These are phyloP conservation scores for Anarhynchus alexandrinus DNA, from an alignment of 2,113 vertebrate genomes.

Conservation along the genomic window DNA sequence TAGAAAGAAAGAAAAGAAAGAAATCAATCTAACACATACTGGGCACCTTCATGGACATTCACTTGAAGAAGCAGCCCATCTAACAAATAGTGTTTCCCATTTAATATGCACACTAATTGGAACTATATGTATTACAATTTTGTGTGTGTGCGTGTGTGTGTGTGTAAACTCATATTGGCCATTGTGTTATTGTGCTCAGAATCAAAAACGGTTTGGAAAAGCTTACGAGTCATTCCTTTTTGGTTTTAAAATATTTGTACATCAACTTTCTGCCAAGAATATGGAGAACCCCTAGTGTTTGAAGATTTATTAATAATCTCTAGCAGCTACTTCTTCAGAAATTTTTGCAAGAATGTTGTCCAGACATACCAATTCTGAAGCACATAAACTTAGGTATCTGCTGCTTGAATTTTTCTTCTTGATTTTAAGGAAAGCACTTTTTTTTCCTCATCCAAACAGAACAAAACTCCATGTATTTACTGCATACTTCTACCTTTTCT, in stretches of 20 bases:
- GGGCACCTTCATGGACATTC: neutral
- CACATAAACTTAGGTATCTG: neutral
- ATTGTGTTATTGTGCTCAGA: neutral
- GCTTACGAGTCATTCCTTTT: neutral
- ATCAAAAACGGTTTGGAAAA: neutral
- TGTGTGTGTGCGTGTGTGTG: too few species aligned
- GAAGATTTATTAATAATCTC: constrained; percentile 8
- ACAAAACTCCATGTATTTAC: neutral
- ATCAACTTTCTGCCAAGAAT: neutral
- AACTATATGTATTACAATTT: neutral
- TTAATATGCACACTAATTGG: neutral
- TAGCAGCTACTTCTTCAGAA: neutral
- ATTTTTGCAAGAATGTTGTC: neutral
- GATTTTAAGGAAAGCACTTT: neutral
- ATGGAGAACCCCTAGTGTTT: neutral
- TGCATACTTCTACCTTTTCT: neutral
- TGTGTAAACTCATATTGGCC: neutral
- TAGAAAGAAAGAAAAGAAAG: neutral
- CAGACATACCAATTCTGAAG: neutral
- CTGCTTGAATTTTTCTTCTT: neutral
- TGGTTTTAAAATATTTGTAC: neutral
- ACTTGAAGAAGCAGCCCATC: neutral
- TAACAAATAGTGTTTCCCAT: neutral
- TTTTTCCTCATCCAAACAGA: neutral
- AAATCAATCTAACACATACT: neutral